These are phyloP conservation scores for Prorops nasuta DNA, from an alignment of 1,140 invertebrate species.

Conservation along the genomic window DNA sequence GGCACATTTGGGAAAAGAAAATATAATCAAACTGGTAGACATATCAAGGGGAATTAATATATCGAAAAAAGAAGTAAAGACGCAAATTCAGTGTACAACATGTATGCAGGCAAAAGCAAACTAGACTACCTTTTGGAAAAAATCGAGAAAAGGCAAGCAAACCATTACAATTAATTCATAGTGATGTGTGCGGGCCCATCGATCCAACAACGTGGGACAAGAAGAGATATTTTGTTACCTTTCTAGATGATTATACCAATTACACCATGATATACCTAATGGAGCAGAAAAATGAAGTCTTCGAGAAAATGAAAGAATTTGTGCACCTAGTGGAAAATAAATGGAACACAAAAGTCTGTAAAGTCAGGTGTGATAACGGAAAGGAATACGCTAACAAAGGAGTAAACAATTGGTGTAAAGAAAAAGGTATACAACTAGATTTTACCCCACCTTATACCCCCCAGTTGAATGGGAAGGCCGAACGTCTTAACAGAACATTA, in stretches of 20 bases:
- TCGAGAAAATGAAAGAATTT: not conserved
- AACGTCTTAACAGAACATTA: slow-evolving; percentile 43
- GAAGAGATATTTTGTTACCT: not conserved
- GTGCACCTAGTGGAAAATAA: not conserved
- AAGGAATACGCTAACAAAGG: slow-evolving; percentile 26
- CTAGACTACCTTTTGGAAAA: not conserved
- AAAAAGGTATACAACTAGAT: slow-evolving; percentile 28
- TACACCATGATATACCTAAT: not conserved
- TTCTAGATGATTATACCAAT: not conserved
- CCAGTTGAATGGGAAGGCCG: slow-evolving; percentile 43
- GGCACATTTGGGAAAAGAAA: too few species aligned
- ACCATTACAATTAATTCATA: not conserved
- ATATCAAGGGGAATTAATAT: too few species aligned
- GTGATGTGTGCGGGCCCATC: not conserved
- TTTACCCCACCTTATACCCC: slow-evolving; percentile 35
- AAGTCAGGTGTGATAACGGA: slow-evolving; percentile 4
- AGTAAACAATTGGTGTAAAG: slow-evolving; percentile 27
- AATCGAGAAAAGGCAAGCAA: not conserved
- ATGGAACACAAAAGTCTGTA: not conserved
- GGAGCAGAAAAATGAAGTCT: not conserved
- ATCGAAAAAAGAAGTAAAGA: too few species aligned
- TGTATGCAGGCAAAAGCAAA: not conserved
- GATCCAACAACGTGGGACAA: not conserved
- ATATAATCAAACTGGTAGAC: too few species aligned
- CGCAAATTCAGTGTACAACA: not conserved